Percentiles rank a stretch among this genome's conserved stretches.
Conservation (phyloP, 1,140 invertebrate species). For the Tetranychus urticae region DNA sequence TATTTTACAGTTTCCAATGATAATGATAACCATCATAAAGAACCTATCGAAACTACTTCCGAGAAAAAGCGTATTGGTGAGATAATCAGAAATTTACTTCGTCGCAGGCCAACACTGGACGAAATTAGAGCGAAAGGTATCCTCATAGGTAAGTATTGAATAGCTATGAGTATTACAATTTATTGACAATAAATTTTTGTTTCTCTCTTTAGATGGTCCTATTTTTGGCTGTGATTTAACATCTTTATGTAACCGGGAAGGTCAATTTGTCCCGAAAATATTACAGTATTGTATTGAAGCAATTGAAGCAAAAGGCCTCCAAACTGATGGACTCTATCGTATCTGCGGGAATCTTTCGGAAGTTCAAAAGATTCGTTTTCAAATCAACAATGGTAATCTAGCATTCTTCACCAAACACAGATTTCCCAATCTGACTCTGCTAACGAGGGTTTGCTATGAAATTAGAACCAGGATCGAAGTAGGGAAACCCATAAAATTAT, state of each 20-base stretch:
- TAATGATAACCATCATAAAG: too few relatives aligned
- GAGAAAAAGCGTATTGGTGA: conserved; percentile 17
- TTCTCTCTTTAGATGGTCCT: conserved; percentile 33
- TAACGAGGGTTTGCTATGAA: too few relatives aligned
- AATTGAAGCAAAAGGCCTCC: conserved; percentile 50
- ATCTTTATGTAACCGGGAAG: conserved; percentile 37
- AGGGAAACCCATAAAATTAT: too few relatives aligned
- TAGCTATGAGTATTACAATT: not conserved
- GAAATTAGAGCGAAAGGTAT: conserved; percentile 51
- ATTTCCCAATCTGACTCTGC: too few relatives aligned
- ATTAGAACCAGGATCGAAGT: too few relatives aligned
- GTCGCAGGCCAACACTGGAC: conserved; percentile 43
- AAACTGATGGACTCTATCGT: conserved; percentile 53
- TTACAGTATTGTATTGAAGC: conserved; percentile 44
- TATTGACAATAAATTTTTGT: not conserved
- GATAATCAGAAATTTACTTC: conserved; percentile 42
- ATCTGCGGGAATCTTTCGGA: conserved; percentile 62
- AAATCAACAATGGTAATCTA: conserved; percentile 23
- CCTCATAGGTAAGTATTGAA: conserved; percentile 28
- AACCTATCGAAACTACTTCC: too few relatives aligned
- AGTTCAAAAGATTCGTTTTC: conserved; percentile 51
- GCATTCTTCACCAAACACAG: too few relatives aligned
- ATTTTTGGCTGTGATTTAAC: conserved; percentile 54
- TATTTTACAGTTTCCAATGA: too few relatives aligned
- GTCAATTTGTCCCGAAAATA: conserved; percentile 43